These are phyloP conservation scores for Clarias magur DNA, from an alignment of 2,113 vertebrate genomes.

Conservation along the genomic window DNA sequence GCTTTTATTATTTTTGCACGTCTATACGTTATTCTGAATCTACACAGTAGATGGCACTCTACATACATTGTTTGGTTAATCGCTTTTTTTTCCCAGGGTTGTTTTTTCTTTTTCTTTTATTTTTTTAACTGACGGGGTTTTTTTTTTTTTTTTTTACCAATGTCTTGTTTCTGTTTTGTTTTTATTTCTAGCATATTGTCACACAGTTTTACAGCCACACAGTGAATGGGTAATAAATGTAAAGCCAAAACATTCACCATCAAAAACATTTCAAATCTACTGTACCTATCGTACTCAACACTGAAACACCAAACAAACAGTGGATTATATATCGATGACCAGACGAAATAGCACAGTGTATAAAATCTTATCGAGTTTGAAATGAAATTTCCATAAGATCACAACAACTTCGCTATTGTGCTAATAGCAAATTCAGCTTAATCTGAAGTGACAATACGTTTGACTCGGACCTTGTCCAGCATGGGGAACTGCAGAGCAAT, in stretches of 20 bases:
- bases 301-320: not conserved
- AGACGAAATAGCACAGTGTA: not conserved
- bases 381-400: not conserved
- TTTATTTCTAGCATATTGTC: not conserved
- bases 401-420: not conserved
- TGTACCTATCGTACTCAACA: not conserved
- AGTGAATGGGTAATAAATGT: slow-evolving; percentile 13
- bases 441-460: not conserved
- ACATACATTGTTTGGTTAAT: slow-evolving; percentile 50
- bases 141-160: not conserved
- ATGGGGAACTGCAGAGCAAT: not conserved
- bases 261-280: not conserved
- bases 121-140: not conserved
- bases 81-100: not conserved
- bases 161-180: not conserved
- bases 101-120: too few relatives aligned
- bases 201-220: not conserved
- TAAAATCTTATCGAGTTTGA: not conserved
- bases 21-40: not conserved
- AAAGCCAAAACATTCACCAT: not conserved
- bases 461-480: not conserved
- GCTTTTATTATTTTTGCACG: not conserved
- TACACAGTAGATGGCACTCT: slow-evolving; percentile 75
- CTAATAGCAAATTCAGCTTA: not conserved
- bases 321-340: not conserved